Evolutionary conservation across 2,113 vertebrate species (phyloP), one percentile per base, ranked within the genome.

Genomic region (Sinocyclocheilus anshuiensis): DNA sequence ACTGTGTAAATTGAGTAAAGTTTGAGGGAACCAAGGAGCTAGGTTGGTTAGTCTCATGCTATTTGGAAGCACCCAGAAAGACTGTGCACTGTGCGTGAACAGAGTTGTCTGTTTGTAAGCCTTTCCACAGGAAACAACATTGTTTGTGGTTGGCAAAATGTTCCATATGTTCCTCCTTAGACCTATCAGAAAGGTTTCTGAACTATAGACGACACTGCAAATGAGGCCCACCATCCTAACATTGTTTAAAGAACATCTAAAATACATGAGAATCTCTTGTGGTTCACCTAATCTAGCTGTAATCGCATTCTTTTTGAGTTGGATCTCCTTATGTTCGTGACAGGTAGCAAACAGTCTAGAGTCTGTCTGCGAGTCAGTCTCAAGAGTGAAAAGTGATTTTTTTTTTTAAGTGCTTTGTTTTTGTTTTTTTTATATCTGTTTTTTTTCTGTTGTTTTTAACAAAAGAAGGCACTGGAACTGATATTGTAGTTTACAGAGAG

Each of bases 391-490:
- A 84, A 76, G 80, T 16, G n/a, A 53, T 39, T 39, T 39, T 71
- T 69, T 84, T 63, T 90, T 81, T 81, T 87, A 65, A 50, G 53
- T 57, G 29, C 45, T 69, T 71, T n/a, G n/a, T n/a, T n/a, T 26
- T 26, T 26, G 1, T 1, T 26, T 26, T 26, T 86, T 74, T 36
- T 65, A 22, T 86, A 29, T 55, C 65, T 83, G 24, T 0, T 81
- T 18, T 81, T 12, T 50, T 75, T 42, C 36, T 65, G 67, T 67
- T 77, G 72, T 69, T 83, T 77, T 42, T 69, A 20, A 55, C 85
- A 88, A 90, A 90, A 84, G 90, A 92, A 94, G 92, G 92, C 94
- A 94, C 94, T 95, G 94, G 94, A 95, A 93, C 89, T 90, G 83
- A 91, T 89, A 36, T 42, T 81, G 67, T 86, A 65, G 85, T 81